Base-by-base conservation (phyloP, 30 jellyfish, hydroid and myxozoan genomes). In the Nemopilema nomurai region DNA sequence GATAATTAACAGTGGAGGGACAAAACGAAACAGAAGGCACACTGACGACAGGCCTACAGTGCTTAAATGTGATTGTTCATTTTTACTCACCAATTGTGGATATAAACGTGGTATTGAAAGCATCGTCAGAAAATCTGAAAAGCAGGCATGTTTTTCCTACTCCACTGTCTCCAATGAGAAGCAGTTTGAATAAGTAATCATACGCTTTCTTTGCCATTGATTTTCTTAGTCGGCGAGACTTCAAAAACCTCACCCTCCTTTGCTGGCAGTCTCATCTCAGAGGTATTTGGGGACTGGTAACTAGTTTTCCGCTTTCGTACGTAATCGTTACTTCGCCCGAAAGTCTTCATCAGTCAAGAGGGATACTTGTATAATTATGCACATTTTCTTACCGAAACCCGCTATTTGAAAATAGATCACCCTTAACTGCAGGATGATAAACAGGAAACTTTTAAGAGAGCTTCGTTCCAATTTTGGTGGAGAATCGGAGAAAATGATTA, bases 81-180 rank as follows among this genome's bases (percentile, higher is more conserved):
- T 41, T 41, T 41, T 13, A 41, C 98, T 68, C 62, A 92, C 98
- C 98, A 28, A 92, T 92, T 1, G 98, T 92, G 53, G 98, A 92
- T 32, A 92, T 92, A 67, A 92, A 92, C 31, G 98, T 92, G 51
- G 98, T 88, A 81, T 92, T 92, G 80, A 92, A 92, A 16, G 97
- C 98, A 71, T 92, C 98, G 28, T 92, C 98, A 7, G 98, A 92
- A 69, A 92, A 92, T 66, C 98, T 87, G 89, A 92, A 92, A 20
- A 92, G 88, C 62, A 92, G 84, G 63, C 98, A 92, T 68, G 98
- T 92, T 77, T 92, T 92, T 27, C 98, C 98, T 16, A 92, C 98
- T 73, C 98, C 98, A 68, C 96, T 80, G 81, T 92, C 98, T 18
- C 98, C 98, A 83, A 92, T 92, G 30, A 92, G 87, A 31, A 92